Conservation (phyloP, 2,888 invertebrate genomes). For the Brachycybe producta region DNA sequence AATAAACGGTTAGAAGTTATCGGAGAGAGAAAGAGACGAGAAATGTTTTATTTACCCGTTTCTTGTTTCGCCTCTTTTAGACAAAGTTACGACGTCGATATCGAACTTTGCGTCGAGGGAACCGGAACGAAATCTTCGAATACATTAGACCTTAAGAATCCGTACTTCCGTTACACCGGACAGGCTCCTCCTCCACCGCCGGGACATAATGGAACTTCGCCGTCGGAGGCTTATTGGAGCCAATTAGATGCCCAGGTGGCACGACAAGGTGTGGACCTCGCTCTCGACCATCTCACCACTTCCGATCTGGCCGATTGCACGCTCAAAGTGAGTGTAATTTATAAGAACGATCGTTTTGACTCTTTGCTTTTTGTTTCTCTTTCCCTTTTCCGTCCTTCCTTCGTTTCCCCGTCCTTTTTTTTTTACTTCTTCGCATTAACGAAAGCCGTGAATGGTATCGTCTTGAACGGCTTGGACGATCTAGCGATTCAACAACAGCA, state of each 20-base stretch:
- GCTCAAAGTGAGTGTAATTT: too few relatives aligned
- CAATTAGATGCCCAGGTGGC: slow-evolving; percentile 57
- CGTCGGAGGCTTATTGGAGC: slow-evolving; percentile 85
- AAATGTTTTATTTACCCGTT: neutral
- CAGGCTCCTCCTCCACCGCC: slow-evolving; percentile 86
- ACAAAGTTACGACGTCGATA: slow-evolving; percentile 97
- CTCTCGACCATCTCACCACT: too few relatives aligned
- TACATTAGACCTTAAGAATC: slow-evolving; percentile 92
- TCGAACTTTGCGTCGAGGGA: slow-evolving; percentile 81
- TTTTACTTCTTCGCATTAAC: slow-evolving; percentile 38
- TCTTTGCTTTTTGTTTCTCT: too few relatives aligned
- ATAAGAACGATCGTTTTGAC: too few relatives aligned
- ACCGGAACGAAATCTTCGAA: slow-evolving; percentile 69
- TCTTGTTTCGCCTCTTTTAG: slow-evolving; percentile 34
- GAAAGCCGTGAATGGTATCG: slow-evolving; percentile 61
- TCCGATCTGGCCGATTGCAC: too few relatives aligned
- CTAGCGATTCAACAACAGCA: slow-evolving; percentile 45
- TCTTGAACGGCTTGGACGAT: slow-evolving; percentile 58
- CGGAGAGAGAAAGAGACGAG: too few relatives aligned
- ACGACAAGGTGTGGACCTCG: slow-evolving; percentile 40
- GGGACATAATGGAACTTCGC: slow-evolving; percentile 75
- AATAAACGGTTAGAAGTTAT: slow-evolving; percentile 60
- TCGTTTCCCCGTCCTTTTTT: too few relatives aligned
- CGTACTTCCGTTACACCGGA: slow-evolving; percentile 93
- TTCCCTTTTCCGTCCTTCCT: too few relatives aligned